Conservation (phyloP, 2,113 vertebrate species). For the Micromys minutus region DNA sequence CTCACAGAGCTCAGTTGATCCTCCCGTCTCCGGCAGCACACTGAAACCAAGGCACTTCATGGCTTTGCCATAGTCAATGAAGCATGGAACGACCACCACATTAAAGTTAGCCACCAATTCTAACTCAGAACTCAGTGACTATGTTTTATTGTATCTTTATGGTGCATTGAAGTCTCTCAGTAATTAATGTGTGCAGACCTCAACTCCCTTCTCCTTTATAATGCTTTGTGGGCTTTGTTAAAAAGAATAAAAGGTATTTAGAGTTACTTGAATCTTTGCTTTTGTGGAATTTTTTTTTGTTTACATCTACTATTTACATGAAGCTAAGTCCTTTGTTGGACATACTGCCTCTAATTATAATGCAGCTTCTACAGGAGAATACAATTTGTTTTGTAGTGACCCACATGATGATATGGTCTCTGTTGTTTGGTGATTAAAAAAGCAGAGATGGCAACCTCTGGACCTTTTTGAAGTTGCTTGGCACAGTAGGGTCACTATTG, state of each 20-base stretch:
- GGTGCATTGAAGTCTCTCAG: slow-evolving; percentile 50
- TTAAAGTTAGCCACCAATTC: slow-evolving; percentile 63
- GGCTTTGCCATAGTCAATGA: slow-evolving; percentile 63
- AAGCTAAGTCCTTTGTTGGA: slow-evolving; percentile 69
- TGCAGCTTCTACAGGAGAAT: slow-evolving; percentile 69
- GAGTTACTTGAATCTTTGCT: slow-evolving; percentile 64
- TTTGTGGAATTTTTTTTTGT: slow-evolving; percentile 60
- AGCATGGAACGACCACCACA: slow-evolving; percentile 65
- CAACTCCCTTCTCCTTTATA: slow-evolving; percentile 62
- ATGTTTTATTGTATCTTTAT: slow-evolving; percentile 67
- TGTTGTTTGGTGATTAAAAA: slow-evolving; percentile 50
- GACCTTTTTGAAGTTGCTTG: slow-evolving; percentile 57
- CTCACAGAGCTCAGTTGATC: background rate
- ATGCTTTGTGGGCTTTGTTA: slow-evolving; percentile 67
- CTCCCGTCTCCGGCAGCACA: background rate
- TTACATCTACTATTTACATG: slow-evolving; percentile 54
- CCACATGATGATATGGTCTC: slow-evolving; percentile 64
- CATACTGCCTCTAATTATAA: slow-evolving; percentile 66
- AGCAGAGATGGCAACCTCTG: background rate
- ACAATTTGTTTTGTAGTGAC: slow-evolving; percentile 71
- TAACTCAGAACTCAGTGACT: slow-evolving; percentile 67
- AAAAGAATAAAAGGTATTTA: slow-evolving; percentile 69
- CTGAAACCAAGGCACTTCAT: background rate
- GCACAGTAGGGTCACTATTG: slow-evolving; percentile 24
- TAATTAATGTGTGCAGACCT: slow-evolving; percentile 29